A percentile compares a stretch with the other conserved stretches of the same genome.
Conservation (phyloP, 2,888 invertebrate genomes). For the Arge pagana region DNA sequence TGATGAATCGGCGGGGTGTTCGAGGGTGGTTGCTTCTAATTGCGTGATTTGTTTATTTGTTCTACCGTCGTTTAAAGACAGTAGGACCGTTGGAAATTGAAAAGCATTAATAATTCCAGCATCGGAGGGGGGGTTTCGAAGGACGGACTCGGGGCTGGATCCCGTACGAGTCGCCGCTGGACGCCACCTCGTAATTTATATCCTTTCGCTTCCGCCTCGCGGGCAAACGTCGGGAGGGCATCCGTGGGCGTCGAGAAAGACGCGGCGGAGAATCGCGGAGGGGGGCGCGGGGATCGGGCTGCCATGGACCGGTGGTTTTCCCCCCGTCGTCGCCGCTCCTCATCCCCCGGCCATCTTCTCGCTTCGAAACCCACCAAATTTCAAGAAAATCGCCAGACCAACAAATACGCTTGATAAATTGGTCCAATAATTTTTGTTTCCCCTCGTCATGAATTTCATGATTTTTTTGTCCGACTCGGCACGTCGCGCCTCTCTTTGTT, state of each 20-base stretch:
- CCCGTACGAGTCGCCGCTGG: conserved; percentile 44
- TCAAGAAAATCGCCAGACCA: conserved; percentile 49
- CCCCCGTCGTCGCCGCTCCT: conserved; percentile 31
- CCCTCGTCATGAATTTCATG: conserved; percentile 39
- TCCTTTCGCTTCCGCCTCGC: conserved; percentile 54
- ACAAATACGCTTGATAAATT: conserved; percentile 47
- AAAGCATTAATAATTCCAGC: conserved; percentile 49
- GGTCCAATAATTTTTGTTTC: conserved; percentile 48
- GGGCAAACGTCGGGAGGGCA: conserved; percentile 44
- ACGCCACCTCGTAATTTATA: conserved; percentile 53
- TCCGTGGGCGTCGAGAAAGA: conserved; percentile 29
- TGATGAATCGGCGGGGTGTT: conserved; percentile 25
- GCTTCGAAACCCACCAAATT: conserved; percentile 41
- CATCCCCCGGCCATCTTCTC: no score
- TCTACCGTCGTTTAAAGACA: conserved; percentile 33
- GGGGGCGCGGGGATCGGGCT: not conserved
- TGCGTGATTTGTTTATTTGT: conserved; percentile 48
- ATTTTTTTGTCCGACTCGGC: conserved; percentile 36
- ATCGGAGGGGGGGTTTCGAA: conserved; percentile 26
- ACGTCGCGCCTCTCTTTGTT: not conserved
- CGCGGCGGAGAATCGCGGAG: not conserved
- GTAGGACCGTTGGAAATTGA: conserved; percentile 47
- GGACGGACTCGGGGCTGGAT: conserved; percentile 33
- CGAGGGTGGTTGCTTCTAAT: conserved; percentile 41
- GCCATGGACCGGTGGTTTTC: conserved; percentile 42